These are phyloP conservation scores for Tachuris rubrigastra DNA, from an alignment of 2,113 vertebrate species.

Conservation along the genomic window DNA sequence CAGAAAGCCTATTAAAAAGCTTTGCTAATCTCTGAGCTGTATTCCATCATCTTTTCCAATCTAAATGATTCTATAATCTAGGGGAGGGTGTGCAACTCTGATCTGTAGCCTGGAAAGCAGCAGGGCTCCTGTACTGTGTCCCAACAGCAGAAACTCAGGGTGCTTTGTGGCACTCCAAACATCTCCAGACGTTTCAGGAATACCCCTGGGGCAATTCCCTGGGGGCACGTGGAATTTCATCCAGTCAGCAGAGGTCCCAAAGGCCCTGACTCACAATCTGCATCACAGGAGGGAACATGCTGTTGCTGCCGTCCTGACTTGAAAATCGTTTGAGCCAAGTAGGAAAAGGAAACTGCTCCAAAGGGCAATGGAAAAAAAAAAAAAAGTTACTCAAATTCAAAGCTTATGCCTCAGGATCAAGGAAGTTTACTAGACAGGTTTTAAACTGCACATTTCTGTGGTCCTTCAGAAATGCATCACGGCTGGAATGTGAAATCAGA, in stretches of 20 bases:
- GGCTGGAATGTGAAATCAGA: slow-evolving; percentile 70
- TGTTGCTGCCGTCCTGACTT: background rate
- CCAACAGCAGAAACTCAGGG: background rate
- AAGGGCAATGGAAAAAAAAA: slow-evolving; percentile 56
- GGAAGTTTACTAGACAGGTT: slow-evolving; percentile 68
- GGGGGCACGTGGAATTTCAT: background rate
- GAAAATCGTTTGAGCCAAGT: background rate
- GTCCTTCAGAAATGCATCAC: slow-evolving; percentile 38
- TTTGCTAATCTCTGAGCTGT: background rate
- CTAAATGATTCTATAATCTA: background rate
- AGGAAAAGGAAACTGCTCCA: slow-evolving; percentile 60
- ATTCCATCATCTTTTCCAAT: slow-evolving; percentile 4
- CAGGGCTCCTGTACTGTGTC: background rate
- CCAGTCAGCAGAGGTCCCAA: background rate
- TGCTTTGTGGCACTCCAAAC: background rate
- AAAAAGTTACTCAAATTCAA: slow-evolving; percentile 64
- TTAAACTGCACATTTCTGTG: slow-evolving; percentile 54
- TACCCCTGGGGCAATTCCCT: background rate
- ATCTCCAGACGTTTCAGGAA: background rate
- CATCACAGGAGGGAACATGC: background rate
- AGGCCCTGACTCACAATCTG: background rate
- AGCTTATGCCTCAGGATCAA: slow-evolving; percentile 51
- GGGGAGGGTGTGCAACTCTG: background rate
- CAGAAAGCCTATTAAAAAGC: slow-evolving; percentile 1
- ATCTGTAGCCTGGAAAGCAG: background rate